Evolutionary conservation across 2,797 vertebrate species (phyloP), one percentile per base, ranked within the genome.

Genomic region (Erithacus rubecula): DNA sequence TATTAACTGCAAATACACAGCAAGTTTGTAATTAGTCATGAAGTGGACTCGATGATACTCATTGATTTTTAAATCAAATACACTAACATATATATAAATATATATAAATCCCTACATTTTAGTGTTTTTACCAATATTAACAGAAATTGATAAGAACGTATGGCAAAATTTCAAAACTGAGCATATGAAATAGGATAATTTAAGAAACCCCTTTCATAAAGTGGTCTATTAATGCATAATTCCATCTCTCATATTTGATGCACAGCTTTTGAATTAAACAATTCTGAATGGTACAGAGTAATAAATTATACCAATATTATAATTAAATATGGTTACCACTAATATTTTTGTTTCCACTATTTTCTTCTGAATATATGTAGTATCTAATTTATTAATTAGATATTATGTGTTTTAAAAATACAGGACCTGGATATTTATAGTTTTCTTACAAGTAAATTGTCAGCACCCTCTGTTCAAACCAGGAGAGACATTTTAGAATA

Each of bases 1-100:
- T 98, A 98, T 98, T 98, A 98, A 97, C 89, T 97, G 81, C 84
- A 97, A 97, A 97, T 83, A 97, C 74, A 92, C 65, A 93, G 55
- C 79, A 70, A 91, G 46, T 91, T 67, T 71, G 95, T 96, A 98
- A 98, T 98, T 97, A 97, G 96, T 96, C 70, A 69, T 92, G 87
- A 97, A 96, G 82, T 95, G 44, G 95, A 96, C 81, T 97, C 65
- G 92, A 90, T 95, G 79, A 87, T 83, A 92, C 34, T 88, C 20
- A 94, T 32, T 89, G 64, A 96, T 94, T 94, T 51, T 64, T 94
- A 56, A 95, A 95, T 94, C 36, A 88, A 77, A 77, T 12, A 27
- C 39, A 27, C 23, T 36, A 63, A 32, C 55, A 21, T 10, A 16
- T 12, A 19, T 15, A 36, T 6, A 51, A 78, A 83, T 51, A 39